Evolutionary conservation across 1,140 invertebrate species (phyloP), one percentile per base, ranked within the genome.

Genomic region (Trichonephila inaurata): DNA sequence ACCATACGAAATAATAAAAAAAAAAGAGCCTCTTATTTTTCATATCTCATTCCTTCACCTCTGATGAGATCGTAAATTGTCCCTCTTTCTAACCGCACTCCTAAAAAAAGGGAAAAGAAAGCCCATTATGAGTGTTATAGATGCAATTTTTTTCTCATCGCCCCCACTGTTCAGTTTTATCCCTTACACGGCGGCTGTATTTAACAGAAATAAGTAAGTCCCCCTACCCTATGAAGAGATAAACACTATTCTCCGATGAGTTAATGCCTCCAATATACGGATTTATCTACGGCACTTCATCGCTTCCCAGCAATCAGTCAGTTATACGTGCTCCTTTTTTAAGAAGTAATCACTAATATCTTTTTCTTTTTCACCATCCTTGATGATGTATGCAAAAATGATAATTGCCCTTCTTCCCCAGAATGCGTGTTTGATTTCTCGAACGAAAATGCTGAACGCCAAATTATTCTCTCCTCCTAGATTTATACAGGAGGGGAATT

Each of bases 11-110:
- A 77, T 77, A 33, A 77, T 18, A 77, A 77, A 77, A 85, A n/a
- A n/a, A n/a, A 85, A 58, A 89, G 69, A n/a, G 18, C 88, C 64
- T 89, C 62, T 89, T 89, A 89, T 89, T 89, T 89, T 89, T 89
- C 88, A 89, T 89, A 89, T 89, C 88, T 89, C 88, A 69, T 69
- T 69, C 88, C 66, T 60, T 24, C 64, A 69, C 88, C 44, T 28
- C 88, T 89, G 88, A 89, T 89, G 88, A 89, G 88, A 58, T 62
- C 88, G 69, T 89, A 89, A 89, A 89, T 89, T 89, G 88, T 89
- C 51, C 5, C 51, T 51, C 51, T 51, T 51, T 51, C 51, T 51
- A 51, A 51, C 51, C 51, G 51, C 18, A 19, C 62, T 24, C 72
- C 72, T 14, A 19, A 77, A 89, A 89, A 89, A 72, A 51, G 12